Conservation (phyloP, 2,797 vertebrate genomes). For the Loriculus beryllinus region DNA sequence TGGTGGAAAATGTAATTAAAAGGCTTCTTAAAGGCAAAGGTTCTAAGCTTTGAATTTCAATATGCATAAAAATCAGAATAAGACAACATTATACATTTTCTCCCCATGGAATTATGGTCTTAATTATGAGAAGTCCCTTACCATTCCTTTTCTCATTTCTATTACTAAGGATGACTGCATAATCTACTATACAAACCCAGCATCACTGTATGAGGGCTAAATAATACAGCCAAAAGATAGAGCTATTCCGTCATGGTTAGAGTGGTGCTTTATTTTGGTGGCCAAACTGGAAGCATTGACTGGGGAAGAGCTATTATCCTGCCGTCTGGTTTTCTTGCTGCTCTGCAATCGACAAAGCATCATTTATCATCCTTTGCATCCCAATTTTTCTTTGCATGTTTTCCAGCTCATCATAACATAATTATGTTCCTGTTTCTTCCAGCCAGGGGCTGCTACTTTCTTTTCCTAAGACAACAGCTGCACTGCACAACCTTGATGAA, state of each 20-base stretch:
- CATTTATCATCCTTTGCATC: conserved; percentile 66
- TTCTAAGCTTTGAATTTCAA: background rate
- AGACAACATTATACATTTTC: background rate
- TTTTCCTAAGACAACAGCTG: conserved; percentile 72
- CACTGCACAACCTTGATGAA: conserved; percentile 70
- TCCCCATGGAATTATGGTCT: background rate
- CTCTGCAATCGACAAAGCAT: conserved; percentile 53
- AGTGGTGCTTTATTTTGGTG: background rate
- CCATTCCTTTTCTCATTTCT: background rate
- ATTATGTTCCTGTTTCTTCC: conserved; percentile 68
- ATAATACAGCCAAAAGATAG: background rate
- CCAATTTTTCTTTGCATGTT: conserved; percentile 67
- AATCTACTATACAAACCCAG: background rate
- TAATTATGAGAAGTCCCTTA: background rate
- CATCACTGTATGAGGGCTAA: background rate
- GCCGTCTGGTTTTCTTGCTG: background rate
- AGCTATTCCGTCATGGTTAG: background rate
- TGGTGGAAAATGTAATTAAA: background rate
- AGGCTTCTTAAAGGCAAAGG: background rate
- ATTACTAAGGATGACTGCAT: background rate
- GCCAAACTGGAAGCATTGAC: conserved; percentile 50
- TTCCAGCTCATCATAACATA: conserved; percentile 75
- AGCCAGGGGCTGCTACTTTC: conserved; percentile 65
- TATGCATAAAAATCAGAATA: background rate
- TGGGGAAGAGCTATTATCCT: conserved; percentile 33